A percentile compares a stretch with the other conserved stretches of the same genome.
These are phyloP conservation scores for Apocheima hispidaria DNA, from an alignment of 2,888 invertebrate species.

Conservation along the genomic window DNA sequence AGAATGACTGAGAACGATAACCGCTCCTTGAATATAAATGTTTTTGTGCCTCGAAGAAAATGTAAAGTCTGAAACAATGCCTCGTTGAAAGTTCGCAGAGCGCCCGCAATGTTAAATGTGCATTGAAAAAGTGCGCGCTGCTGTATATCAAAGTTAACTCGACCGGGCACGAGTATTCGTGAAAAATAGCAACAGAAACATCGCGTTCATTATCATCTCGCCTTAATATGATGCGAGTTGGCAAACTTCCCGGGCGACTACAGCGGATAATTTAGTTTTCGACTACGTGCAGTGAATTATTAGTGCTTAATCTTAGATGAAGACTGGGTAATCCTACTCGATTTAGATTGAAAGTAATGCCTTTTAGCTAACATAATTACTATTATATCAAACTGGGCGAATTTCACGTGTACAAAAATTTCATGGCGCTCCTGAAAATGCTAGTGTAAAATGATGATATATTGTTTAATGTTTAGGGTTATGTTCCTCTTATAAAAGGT, in stretches of 20 bases:
- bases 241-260: conserved; percentile 72
- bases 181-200: conserved; percentile 63
- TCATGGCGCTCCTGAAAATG: no score
- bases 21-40: conserved; percentile 39
- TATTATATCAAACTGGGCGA: not conserved
- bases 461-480: no score
- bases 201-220: conserved; percentile 75
- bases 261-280: conserved; percentile 76
- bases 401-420: no score
- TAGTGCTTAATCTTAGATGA: conserved; percentile 56
- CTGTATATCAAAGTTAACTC: conserved; percentile 51
- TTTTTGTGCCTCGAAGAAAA: conserved; percentile 17
- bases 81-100: conserved; percentile 36
- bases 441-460: no score
- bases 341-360: conserved; percentile 5
- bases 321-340: conserved; percentile 35
- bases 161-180: conserved; percentile 46
- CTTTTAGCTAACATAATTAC: not conserved
- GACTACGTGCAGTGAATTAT: conserved; percentile 75
- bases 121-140: conserved; percentile 44
- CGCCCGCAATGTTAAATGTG: conserved; percentile 39
- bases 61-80: conserved; percentile 28
- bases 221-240: conserved; percentile 81
- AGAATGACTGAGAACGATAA: conserved; percentile 50
- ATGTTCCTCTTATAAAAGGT: no score